Base-by-base conservation (phyloP, 1,140 invertebrate species). In the Caenorhabditis inopinata region DNA sequence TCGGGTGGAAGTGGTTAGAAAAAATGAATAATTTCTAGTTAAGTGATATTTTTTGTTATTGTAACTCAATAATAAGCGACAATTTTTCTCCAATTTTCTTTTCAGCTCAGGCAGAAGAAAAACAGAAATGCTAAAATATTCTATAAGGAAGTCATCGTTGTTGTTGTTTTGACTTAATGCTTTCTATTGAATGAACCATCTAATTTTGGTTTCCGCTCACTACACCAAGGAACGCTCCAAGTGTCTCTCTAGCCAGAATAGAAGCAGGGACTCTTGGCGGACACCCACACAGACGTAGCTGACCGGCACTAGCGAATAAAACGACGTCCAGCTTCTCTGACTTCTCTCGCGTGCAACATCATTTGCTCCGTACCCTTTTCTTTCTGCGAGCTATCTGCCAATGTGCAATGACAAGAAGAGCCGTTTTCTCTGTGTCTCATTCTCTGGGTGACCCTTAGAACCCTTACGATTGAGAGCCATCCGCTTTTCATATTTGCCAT, bases 401-500 rank as follows among this genome's bases (percentile, higher is more conserved):
- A 68, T 68, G 58, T 68, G 58, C 58, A 38, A 18, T 68, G 58
- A 68, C 53, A 29, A 58, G 27, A 23, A 32, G 58, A 18, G 58
- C 58, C 58, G n/a, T 42, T 18, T 21, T 32, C 27, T 58, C 51
- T 18, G n/a, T 68, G 29, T 58, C 49, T 53, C 53, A 32, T 32
- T 42, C 32, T 38, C 58, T 68, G 32, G 11, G 58, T 68, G 58
- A 32, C 32, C 58, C 48, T 12, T 12, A n/a, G 35, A 68, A 38
- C 32, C 27, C 58, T 25, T 25, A 9, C 16, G 32, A 42, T n/a
- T n/a, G 38, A 42, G 38, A 42, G 6, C 38, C 5, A 29, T 7
- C n/a, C n/a, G 58, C 32, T 68, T 68, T 18, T 68, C 32, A 68
- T 68, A 68, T 68, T 68, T 68, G 32, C 58, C 58, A 68, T 32